Evolutionary conservation across 2,113 vertebrate genomes (phyloP).

Genomic region (Dryoscopus gambensis): DNA sequence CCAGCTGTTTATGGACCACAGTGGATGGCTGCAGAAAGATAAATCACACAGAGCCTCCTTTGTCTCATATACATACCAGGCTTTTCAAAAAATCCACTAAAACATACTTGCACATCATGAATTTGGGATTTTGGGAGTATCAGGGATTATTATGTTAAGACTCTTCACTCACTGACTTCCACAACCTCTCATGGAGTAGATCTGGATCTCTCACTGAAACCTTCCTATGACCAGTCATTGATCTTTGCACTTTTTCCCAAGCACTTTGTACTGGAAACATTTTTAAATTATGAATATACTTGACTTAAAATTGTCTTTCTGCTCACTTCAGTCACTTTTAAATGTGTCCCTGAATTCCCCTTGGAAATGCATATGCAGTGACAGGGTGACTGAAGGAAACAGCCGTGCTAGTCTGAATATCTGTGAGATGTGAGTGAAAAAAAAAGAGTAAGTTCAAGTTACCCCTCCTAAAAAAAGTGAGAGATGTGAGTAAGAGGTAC

Average conservation of each 20-base stretch:
- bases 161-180: background rate
- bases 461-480: conserved; percentile 26
- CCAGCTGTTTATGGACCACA: background rate
- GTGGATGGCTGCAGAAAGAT: background rate
- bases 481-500: conserved; percentile 59
- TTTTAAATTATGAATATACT: background rate
- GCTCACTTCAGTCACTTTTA: background rate
- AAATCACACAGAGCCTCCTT: background rate
- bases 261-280: background rate
- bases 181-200: background rate
- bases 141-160: background rate
- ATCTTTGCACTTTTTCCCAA: background rate
- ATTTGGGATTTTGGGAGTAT: background rate
- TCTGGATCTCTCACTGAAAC: background rate
- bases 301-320: background rate
- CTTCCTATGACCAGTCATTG: background rate
- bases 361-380: background rate
- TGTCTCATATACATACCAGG: background rate
- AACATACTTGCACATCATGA: background rate
- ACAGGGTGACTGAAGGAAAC: background rate
- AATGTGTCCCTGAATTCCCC: background rate
- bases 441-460: background rate
- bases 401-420: background rate
- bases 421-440: background rate
- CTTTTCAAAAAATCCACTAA: background rate